phyloP scores from a whole-genome alignment of 2,113 vertebrate species.

The Rhadina sibilatrix region DNA sequence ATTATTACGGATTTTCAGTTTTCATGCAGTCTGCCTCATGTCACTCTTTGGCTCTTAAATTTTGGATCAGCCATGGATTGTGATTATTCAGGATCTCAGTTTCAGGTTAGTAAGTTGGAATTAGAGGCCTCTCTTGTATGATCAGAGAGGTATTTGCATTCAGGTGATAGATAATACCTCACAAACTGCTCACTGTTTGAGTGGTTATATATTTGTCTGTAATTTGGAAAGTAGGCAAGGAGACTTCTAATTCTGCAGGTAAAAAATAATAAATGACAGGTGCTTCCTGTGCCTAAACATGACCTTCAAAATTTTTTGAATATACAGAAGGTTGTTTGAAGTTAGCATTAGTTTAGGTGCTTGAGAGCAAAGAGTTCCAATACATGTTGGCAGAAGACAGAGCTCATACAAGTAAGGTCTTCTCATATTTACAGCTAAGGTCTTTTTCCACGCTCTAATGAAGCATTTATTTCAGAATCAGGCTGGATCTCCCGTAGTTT shows the following conservation, averaged over 20 bases:
- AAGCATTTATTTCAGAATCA: not conserved
- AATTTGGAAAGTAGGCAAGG: not conserved
- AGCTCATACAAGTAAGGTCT: not conserved
- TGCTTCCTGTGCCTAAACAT: not conserved
- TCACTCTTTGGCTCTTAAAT: not conserved
- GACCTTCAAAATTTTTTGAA: not conserved
- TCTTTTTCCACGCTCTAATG: not conserved
- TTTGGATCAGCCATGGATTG: not conserved
- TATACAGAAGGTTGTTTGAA: not conserved
- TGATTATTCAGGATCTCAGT: not conserved
- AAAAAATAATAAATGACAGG: not conserved
- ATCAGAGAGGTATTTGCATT: not conserved
- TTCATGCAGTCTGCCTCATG: rapidly evolving
- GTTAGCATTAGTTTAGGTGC: not conserved
- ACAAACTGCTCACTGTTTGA: not conserved
- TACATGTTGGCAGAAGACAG: not conserved
- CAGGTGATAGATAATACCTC: not conserved
- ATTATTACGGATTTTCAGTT: not conserved
- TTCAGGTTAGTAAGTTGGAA: not conserved
- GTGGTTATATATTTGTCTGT: not conserved
- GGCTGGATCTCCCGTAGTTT: not conserved
- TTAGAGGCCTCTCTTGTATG: not conserved
- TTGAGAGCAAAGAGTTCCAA: not conserved
- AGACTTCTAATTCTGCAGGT: not conserved
- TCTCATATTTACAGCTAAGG: not conserved